These are phyloP conservation scores for Gnathonemus longibarbis DNA, from an alignment of 2,113 vertebrate genomes.

Conservation along the genomic window DNA sequence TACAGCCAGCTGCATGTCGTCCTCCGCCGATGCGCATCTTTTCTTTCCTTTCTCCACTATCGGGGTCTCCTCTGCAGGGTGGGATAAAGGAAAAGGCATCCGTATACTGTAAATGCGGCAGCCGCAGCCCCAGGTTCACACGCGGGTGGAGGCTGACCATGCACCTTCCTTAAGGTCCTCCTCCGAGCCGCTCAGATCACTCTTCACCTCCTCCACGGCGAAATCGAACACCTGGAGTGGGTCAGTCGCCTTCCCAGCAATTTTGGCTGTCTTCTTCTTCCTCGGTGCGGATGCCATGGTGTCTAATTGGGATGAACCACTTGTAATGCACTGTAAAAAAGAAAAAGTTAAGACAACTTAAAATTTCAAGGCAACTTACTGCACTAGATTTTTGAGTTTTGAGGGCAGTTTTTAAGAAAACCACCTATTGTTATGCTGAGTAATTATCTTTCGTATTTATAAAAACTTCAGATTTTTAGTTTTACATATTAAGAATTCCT, in stretches of 20 bases:
- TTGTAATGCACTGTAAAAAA: neutral
- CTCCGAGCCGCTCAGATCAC: slow-evolving; percentile 47
- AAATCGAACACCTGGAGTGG: slow-evolving; percentile 45
- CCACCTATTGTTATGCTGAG: too few relatives aligned
- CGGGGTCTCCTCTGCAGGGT: slow-evolving; percentile 37
- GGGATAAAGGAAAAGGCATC: neutral
- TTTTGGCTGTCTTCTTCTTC: slow-evolving; percentile 48
- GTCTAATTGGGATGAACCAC: neutral
- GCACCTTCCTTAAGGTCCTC: slow-evolving; percentile 44
- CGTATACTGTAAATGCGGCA: too few relatives aligned
- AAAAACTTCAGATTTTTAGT: too few relatives aligned
- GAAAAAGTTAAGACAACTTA: too few relatives aligned
- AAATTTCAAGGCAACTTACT: too few relatives aligned
- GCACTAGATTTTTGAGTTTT: too few relatives aligned
- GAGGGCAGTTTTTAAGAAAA: too few relatives aligned
- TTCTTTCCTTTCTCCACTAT: slow-evolving; percentile 51
- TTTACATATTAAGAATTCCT: too few relatives aligned
- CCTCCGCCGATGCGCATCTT: slow-evolving; percentile 39
- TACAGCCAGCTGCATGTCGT: slow-evolving; percentile 30
- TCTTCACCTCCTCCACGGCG: slow-evolving; percentile 38
- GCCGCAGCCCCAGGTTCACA: fast-evolving
- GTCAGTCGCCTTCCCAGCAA: slow-evolving; percentile 22
- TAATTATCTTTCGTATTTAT: too few relatives aligned
- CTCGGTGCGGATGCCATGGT: slow-evolving; percentile 45
- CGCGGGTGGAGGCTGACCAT: neutral